These are phyloP conservation scores for Meles meles DNA, from an alignment of 2,113 vertebrate species.

Conservation along the genomic window DNA sequence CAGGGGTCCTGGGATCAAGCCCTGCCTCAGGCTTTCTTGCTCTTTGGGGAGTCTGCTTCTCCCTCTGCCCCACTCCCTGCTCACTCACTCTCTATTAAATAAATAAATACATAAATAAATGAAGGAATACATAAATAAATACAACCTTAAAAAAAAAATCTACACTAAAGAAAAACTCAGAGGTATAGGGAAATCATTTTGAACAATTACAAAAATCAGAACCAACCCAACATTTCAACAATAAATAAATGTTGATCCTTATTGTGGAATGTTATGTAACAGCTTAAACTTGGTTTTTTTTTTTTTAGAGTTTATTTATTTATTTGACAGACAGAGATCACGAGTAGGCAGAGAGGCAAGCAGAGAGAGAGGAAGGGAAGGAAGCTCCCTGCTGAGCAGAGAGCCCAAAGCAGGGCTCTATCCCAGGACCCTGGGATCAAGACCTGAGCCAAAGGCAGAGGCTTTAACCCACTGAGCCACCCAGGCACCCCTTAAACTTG, in stretches of 20 bases:
- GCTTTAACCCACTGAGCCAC: not conserved
- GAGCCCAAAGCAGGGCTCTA: no score
- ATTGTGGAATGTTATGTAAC: not conserved
- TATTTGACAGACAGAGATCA: no score
- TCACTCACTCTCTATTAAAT: not conserved
- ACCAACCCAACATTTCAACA: not conserved
- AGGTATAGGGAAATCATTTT: not conserved
- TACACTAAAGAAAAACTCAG: not conserved
- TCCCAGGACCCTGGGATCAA: no score
- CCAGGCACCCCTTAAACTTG: not conserved
- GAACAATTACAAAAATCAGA: not conserved
- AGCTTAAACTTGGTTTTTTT: not conserved
- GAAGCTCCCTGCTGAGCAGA: no score
- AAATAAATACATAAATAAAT: not conserved
- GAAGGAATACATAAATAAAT: not conserved
- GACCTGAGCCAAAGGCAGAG: no score
- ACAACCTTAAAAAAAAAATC: not conserved
- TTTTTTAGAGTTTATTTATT: no score
- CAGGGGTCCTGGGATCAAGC: not conserved
- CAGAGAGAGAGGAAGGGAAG: no score
- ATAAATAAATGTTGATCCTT: not conserved
- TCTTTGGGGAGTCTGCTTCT: not conserved
- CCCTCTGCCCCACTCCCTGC: not conserved
- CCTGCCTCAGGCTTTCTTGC: not conserved
- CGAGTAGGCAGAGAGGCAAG: no score